phyloP scores from a whole-genome alignment of 2,888 invertebrate species.

The Yponomeuta evonymella region DNA sequence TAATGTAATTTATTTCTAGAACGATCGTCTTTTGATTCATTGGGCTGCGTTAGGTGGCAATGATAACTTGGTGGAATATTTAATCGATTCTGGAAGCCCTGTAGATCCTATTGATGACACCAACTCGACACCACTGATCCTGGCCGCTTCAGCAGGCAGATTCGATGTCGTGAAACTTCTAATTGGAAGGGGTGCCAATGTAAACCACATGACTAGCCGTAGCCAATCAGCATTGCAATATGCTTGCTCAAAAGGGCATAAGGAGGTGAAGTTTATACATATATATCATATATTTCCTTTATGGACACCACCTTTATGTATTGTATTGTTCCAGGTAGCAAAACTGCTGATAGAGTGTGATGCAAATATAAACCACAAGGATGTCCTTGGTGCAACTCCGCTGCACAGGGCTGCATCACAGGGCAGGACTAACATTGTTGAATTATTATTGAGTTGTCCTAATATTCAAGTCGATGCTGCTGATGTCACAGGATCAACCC shows the following conservation, averaged over 20 bases:
- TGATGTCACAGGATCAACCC: conserved; percentile 85
- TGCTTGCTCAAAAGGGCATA: conserved; percentile 89
- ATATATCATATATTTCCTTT: too few species aligned
- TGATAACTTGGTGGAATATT: conserved; percentile 80
- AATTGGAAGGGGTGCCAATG: conserved; percentile 80
- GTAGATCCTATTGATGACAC: conserved; percentile 85
- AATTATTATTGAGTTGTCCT: conserved; percentile 77
- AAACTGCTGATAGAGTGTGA: conserved; percentile 79
- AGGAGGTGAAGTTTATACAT: conserved; percentile 67
- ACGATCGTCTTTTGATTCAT: conserved; percentile 82
- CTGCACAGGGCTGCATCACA: conserved; percentile 88
- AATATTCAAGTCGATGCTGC: conserved; percentile 73
- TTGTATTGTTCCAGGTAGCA: conserved; percentile 74
- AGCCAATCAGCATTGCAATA: conserved; percentile 90
- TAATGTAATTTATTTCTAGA: conserved; percentile 63
- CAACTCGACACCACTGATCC: conserved; percentile 85
- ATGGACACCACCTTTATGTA: conserved; percentile 10
- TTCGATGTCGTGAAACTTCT: conserved; percentile 80
- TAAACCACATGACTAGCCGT: conserved; percentile 82
- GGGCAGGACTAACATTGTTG: conserved; percentile 81
- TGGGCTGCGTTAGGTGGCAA: conserved; percentile 89
- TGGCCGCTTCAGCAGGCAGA: conserved; percentile 87
- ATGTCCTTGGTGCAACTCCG: conserved; percentile 83
- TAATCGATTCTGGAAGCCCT: conserved; percentile 80
- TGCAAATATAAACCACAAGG: conserved; percentile 82